A percentile compares a stretch with the other conserved stretches of the same genome.
Conservation (phyloP, 2,113 vertebrate species). For the Myiozetetes cayanensis region DNA sequence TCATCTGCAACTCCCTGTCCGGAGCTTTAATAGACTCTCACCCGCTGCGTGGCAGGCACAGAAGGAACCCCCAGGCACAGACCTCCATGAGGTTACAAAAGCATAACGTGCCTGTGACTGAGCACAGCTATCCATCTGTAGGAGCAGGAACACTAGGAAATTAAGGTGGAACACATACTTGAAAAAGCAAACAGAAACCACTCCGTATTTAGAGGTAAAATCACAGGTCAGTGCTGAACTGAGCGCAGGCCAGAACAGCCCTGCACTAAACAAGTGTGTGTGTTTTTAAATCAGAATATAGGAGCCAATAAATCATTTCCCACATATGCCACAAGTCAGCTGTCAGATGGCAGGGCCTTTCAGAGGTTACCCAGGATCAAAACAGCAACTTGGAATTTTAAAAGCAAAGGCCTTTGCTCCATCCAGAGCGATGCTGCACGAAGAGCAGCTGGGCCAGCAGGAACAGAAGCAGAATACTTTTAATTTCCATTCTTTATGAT, state of each 20-base stretch:
- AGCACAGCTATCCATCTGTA: not conserved
- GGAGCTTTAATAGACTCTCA: not conserved
- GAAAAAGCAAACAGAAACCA: not conserved
- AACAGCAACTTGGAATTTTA: not conserved
- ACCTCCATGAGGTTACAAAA: not conserved
- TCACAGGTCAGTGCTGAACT: not conserved
- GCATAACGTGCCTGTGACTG: fast-evolving
- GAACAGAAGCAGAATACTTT: not conserved
- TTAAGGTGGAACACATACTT: not conserved
- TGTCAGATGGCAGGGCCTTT: not conserved
- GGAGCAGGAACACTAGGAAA: not conserved
- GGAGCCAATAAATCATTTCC: not conserved
- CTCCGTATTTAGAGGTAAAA: not conserved
- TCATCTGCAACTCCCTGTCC: not conserved
- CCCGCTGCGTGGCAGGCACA: not conserved
- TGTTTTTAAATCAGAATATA: not conserved
- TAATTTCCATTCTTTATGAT: not conserved
- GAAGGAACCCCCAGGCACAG: not conserved
- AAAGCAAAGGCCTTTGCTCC: not conserved
- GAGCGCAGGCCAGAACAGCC: not conserved
- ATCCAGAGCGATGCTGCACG: fast-evolving
- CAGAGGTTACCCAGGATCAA: not conserved
- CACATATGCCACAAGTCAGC: not conserved
- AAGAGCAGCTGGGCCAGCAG: not conserved
- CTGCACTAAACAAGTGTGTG: not conserved